These are phyloP conservation scores for Spizella passerina DNA, from an alignment of 2,797 vertebrate species.

Conservation along the genomic window DNA sequence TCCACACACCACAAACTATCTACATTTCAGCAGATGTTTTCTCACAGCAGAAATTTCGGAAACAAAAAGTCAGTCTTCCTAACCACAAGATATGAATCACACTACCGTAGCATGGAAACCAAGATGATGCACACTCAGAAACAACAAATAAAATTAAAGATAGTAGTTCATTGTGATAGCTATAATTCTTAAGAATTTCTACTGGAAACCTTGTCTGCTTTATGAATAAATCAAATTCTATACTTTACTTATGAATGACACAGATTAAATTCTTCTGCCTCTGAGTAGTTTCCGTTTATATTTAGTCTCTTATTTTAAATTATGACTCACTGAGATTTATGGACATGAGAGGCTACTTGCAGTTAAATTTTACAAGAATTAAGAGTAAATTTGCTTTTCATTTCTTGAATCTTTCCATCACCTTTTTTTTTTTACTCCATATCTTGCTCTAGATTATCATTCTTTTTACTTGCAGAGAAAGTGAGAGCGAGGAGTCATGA, in stretches of 20 bases:
- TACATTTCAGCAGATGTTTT: constrained; percentile 28
- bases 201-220: not conserved
- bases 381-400: not conserved
- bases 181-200: constrained; percentile 47
- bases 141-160: constrained; percentile 36
- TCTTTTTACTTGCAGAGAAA: not conserved
- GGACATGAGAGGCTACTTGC: not conserved
- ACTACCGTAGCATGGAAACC: not conserved
- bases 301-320: not conserved
- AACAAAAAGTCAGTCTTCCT: constrained; percentile 19
- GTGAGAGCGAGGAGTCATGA: not conserved
- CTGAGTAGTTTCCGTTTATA: not conserved
- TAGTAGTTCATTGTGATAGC: not conserved
- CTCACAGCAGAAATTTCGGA: constrained; percentile 26
- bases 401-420: not conserved
- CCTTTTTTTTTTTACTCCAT: not conserved
- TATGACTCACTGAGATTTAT: not conserved
- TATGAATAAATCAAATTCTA: not conserved
- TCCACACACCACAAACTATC: not conserved
- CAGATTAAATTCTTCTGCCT: not conserved
- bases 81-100: constrained; percentile 60
- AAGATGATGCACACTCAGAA: constrained; percentile 1
- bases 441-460: not conserved
- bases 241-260: not conserved
- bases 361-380: not conserved